These are phyloP conservation scores for Musca vetustissima DNA, from an alignment of 1,140 invertebrate species.

Conservation along the genomic window DNA sequence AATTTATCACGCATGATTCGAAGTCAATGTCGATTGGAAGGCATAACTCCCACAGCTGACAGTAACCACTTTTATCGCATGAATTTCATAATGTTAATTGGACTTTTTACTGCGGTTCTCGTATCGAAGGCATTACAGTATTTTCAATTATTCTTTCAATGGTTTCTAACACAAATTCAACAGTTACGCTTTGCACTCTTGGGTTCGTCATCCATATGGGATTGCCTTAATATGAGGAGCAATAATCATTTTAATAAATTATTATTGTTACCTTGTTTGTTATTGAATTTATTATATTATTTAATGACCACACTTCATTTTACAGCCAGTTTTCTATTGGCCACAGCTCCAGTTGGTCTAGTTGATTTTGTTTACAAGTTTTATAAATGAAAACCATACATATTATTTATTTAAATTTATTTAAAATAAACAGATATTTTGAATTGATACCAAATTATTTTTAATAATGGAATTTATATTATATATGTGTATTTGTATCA, in stretches of 20 bases:
- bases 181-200: slow-evolving; percentile 37
- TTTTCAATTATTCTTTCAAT: slow-evolving; percentile 42
- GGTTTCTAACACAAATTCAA: slow-evolving; percentile 37
- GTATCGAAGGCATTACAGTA: slow-evolving; percentile 38
- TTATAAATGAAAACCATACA: neutral
- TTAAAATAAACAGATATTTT: too few relatives aligned
- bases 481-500: too few relatives aligned
- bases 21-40: too few relatives aligned
- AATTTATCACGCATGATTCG: too few relatives aligned
- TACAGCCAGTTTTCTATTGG: slow-evolving; percentile 37
- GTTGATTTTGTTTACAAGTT: slow-evolving; percentile 39
- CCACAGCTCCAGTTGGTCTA: slow-evolving; percentile 39
- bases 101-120: slow-evolving; percentile 38
- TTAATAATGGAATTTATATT: too few relatives aligned
- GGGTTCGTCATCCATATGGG: slow-evolving; percentile 36
- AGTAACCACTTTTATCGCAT: slow-evolving; percentile 17
- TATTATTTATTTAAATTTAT: too few relatives aligned
- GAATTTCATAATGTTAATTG: slow-evolving; percentile 44
- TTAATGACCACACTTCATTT: slow-evolving; percentile 37
- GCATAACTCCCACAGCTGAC: too few relatives aligned
- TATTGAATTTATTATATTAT: slow-evolving; percentile 36
- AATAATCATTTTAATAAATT: slow-evolving; percentile 38
- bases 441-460: too few relatives aligned
- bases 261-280: slow-evolving; percentile 37
- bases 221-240: slow-evolving; percentile 48